Percentiles rank a stretch among this genome's conserved stretches.
Evolutionary conservation across 64 coral and sea anemone species (phyloP).

Genomic region (Porites lutea): DNA sequence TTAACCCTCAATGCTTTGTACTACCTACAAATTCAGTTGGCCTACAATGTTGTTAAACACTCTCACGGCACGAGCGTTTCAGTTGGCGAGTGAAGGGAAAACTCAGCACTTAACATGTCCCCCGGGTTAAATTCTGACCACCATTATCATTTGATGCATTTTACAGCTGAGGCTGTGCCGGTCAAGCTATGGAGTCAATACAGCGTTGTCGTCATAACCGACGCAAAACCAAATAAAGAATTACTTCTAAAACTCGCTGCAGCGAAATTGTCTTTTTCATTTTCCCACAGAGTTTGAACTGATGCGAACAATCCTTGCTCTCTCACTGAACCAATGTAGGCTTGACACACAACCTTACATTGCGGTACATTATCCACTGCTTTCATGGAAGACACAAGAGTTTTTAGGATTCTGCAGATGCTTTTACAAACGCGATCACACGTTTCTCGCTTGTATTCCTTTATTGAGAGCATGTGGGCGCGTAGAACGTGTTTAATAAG

Average conservation of each 20-base stretch:
- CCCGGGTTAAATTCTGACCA: no score
- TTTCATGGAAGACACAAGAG: constrained; percentile 85
- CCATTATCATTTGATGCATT: no score
- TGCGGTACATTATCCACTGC: constrained; percentile 63
- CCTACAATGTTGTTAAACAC: no score
- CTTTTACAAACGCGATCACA: constrained; percentile 86
- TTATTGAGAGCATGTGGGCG: constrained; percentile 86
- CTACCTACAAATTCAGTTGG: no score
- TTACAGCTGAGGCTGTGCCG: neutral
- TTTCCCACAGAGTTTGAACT: constrained; percentile 90
- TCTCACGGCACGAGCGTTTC: no score
- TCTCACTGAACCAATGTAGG: constrained; percentile 84
- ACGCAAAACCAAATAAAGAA: constrained; percentile 75
- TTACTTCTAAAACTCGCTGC: constrained; percentile 88
- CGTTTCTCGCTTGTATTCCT: constrained; percentile 64
- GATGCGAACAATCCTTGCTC: constrained; percentile 89
- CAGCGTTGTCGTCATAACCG: constrained; percentile 68
- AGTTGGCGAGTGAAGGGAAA: no score
- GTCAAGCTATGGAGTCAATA: neutral
- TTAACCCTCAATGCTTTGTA: no score
- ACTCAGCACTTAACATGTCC: no score
- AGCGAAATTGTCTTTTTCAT: constrained; percentile 90
- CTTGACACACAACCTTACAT: constrained; percentile 82
- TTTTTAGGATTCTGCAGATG: constrained; percentile 84
- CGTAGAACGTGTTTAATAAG: constrained; percentile 81